These are phyloP conservation scores for Cygnus atratus DNA, from an alignment of 2,113 vertebrate species.

Conservation along the genomic window DNA sequence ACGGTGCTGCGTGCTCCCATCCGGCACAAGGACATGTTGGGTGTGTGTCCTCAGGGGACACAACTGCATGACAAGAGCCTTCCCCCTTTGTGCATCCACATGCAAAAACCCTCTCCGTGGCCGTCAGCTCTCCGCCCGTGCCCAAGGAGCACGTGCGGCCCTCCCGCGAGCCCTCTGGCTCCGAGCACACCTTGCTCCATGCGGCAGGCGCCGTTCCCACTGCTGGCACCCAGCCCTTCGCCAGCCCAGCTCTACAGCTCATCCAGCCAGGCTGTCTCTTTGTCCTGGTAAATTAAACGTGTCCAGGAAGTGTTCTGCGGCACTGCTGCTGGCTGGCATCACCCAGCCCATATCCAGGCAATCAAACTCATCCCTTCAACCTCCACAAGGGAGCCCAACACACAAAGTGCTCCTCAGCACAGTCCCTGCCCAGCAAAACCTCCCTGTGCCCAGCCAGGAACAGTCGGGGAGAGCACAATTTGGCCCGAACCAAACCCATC, in stretches of 20 bases:
- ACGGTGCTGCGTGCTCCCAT: not conserved
- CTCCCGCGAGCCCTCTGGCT: accelerated
- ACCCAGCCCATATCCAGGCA: not conserved
- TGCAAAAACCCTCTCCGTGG: not conserved
- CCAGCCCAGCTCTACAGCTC: not conserved
- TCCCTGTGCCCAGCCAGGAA: not conserved
- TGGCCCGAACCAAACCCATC: not conserved
- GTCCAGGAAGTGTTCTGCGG: not conserved
- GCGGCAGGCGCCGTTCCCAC: not conserved
- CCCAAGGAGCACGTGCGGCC: not conserved
- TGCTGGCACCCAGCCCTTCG: not conserved
- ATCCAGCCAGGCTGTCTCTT: not conserved
- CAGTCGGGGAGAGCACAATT: not conserved
- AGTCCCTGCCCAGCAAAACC: not conserved
- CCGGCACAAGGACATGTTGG: not conserved
- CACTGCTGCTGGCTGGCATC: not conserved
- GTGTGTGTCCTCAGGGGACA: not conserved
- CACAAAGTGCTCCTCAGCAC: not conserved
- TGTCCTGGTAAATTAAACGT: not conserved
- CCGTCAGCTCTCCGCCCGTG: not conserved
- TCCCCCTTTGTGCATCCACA: not conserved
- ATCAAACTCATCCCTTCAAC: not conserved
- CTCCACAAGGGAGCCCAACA: not conserved
- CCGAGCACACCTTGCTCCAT: not conserved
- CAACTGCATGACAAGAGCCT: not conserved